A percentile compares a stretch with the other conserved stretches of the same genome.
Evolutionary conservation across 1,140 invertebrate genomes (phyloP).

Genomic region (Eciton burchellii): DNA sequence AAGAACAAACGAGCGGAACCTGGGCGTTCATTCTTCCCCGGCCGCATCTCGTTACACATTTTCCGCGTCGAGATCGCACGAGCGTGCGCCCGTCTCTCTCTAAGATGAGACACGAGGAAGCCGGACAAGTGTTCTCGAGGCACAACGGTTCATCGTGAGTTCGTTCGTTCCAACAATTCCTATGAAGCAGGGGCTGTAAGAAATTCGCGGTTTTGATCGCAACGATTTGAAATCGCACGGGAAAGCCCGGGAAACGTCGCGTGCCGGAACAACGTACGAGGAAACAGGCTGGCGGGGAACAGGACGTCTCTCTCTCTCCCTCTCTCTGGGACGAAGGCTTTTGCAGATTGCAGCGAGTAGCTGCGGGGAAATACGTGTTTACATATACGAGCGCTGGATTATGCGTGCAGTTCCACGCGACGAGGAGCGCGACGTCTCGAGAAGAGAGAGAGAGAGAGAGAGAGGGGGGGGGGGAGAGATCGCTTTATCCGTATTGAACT

Average conservation of each 20-base stretch:
- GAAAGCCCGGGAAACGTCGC: no score
- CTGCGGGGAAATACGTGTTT: slow-evolving; percentile 20
- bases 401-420: slow-evolving; percentile 6
- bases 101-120: no score
- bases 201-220: slow-evolving; percentile 9
- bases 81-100: neutral
- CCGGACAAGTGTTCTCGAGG: no score
- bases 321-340: slow-evolving; percentile 13
- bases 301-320: slow-evolving; percentile 1
- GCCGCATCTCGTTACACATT: slow-evolving; percentile 7
- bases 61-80: neutral
- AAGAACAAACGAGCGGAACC: slow-evolving; percentile 23
- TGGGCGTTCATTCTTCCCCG: neutral
- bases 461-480: no score
- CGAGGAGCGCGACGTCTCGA: slow-evolving; percentile 41
- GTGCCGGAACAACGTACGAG: neutral
- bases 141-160: no score
- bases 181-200: no score
- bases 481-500: slow-evolving; percentile 36
- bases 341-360: slow-evolving; percentile 33
- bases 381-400: slow-evolving; percentile 30
- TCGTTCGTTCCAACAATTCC: no score
- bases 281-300: neutral
- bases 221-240: neutral
- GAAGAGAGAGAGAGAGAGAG: no score